These are phyloP conservation scores for Cyphomyrmex costatus DNA, from an alignment of 1,140 invertebrate genomes.

Conservation along the genomic window DNA sequence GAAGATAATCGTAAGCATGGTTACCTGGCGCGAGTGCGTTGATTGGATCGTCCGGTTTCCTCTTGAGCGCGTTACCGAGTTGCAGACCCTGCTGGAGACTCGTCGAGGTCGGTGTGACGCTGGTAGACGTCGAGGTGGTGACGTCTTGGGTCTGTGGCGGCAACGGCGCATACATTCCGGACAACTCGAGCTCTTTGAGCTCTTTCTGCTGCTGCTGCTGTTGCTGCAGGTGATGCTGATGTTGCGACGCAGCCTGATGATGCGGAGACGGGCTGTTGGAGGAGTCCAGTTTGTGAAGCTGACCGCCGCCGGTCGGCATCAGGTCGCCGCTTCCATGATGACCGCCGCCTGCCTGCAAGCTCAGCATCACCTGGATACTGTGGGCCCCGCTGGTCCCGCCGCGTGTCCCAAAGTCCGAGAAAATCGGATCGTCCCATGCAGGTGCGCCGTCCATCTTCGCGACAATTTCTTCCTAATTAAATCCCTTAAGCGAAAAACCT, in stretches of 20 bases:
- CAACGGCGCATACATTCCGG: slow-evolving; percentile 84
- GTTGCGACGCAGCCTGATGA: slow-evolving; percentile 82
- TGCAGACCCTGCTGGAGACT: slow-evolving; percentile 83
- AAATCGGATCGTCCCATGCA: slow-evolving; percentile 91
- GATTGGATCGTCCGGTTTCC: slow-evolving; percentile 83
- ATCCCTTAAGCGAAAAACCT: too few relatives aligned
- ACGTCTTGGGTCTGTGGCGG: slow-evolving; percentile 83
- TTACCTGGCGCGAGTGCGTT: slow-evolving; percentile 82
- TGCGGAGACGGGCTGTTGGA: slow-evolving; percentile 86
- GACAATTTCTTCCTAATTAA: neutral
- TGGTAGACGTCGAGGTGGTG: slow-evolving; percentile 81
- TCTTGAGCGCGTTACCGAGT: slow-evolving; percentile 82
- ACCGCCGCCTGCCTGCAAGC: slow-evolving; percentile 86
- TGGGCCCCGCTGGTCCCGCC: slow-evolving; percentile 87
- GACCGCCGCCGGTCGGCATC: slow-evolving; percentile 83
- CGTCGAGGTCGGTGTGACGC: slow-evolving; percentile 80
- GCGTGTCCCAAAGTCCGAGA: slow-evolving; percentile 90
- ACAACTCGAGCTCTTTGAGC: slow-evolving; percentile 83
- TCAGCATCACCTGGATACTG: slow-evolving; percentile 92
- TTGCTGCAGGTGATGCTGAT: slow-evolving; percentile 80
- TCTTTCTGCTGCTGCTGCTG: slow-evolving; percentile 82
- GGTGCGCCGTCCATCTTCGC: slow-evolving; percentile 90
- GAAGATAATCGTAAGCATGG: slow-evolving; percentile 20
- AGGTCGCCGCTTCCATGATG: slow-evolving; percentile 85
- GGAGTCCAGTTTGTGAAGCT: slow-evolving; percentile 86